phyloP scores from a whole-genome alignment of 2,797 vertebrate genomes.

The Typhlichthys eigenmanni region DNA sequence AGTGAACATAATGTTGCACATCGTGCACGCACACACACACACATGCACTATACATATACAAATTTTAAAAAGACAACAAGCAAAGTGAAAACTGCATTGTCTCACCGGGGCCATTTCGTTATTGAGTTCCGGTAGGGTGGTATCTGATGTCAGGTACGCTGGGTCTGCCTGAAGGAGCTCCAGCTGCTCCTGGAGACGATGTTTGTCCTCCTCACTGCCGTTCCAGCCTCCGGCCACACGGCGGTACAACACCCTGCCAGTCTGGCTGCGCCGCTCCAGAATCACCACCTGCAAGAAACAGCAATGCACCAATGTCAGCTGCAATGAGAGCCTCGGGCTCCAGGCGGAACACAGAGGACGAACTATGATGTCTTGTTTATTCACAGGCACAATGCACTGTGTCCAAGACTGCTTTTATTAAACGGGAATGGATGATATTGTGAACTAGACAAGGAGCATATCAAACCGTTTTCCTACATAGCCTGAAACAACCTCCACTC shows the following conservation, averaged over 20 bases:
- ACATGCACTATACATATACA: no score
- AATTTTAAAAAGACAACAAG: background rate
- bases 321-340: constrained; percentile 18
- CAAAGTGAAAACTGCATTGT: background rate
- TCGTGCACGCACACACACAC: no score
- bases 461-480: no score
- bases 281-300: constrained; percentile 85
- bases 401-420: no score
- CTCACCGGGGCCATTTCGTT: constrained; percentile 93
- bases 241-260: constrained; percentile 84
- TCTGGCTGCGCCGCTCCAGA: constrained; percentile 86
- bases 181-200: constrained; percentile 85
- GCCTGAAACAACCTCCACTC: no score
- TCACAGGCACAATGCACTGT: no score
- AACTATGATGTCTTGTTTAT: no score
- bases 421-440: no score
- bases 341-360: constrained; percentile 1
- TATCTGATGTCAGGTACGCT: constrained; percentile 80
- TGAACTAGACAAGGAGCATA: no score
- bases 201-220: constrained; percentile 87
- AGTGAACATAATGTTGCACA: no score
- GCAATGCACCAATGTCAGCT: constrained; percentile 18
- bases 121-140: constrained; percentile 85
- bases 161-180: constrained; percentile 89
- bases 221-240: constrained; percentile 86